Evolutionary conservation across 1,140 invertebrate species (phyloP).

Genomic region (Nymphalis io): DNA sequence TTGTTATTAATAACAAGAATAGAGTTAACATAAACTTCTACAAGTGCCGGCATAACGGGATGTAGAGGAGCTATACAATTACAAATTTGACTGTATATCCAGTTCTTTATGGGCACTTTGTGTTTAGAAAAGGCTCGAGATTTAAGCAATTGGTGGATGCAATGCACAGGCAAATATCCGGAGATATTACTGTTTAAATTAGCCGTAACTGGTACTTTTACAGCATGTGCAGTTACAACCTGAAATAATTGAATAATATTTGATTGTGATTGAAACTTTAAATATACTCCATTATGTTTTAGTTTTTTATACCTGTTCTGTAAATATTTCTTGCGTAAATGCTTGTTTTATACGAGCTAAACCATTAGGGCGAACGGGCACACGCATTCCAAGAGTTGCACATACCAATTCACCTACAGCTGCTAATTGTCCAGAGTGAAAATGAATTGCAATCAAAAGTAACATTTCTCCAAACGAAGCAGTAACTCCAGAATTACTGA

Average conservation of each 20-base stretch:
- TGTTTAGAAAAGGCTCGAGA: constrained; percentile 98
- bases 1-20: constrained; percentile 91
- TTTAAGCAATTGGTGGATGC: constrained; percentile 97
- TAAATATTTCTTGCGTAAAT: constrained; percentile 98
- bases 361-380: constrained; percentile 94
- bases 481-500: constrained; percentile 87
- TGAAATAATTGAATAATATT: constrained; percentile 57
- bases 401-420: constrained; percentile 97
- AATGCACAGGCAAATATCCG: constrained; percentile 97
- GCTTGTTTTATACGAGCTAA: constrained; percentile 95
- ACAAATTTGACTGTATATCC: constrained; percentile 97
- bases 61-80: constrained; percentile 93
- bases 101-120: constrained; percentile 95
- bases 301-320: constrained; percentile 88
- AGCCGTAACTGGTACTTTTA: constrained; percentile 96
- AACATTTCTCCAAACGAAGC: constrained; percentile 98
- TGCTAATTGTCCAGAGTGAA: constrained; percentile 95
- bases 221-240: constrained; percentile 97
- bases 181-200: constrained; percentile 93
- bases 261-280: not conserved
- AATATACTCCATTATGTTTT: not conserved
- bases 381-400: constrained; percentile 96
- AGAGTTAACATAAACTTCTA: constrained; percentile 97
- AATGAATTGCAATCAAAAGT: constrained; percentile 97
- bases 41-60: constrained; percentile 94